Base-by-base conservation (phyloP, 2,113 vertebrate genomes). In the Microcebus griseorufus region DNA sequence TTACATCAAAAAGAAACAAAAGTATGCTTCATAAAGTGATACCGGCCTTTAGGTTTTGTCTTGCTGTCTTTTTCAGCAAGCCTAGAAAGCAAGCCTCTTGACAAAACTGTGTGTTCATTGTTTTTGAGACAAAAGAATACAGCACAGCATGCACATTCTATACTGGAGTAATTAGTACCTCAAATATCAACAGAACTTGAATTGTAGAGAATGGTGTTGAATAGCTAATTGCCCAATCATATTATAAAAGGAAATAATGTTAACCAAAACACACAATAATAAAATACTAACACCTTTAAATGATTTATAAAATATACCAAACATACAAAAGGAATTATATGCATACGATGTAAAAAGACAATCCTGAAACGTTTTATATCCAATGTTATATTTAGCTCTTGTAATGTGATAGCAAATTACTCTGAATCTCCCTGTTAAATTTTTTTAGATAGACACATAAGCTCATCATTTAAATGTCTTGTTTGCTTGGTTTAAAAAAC, bases 101-200 rank as follows among this genome's bases (percentile, higher is more conserved):
- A 98, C 90, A 97, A 97, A 98, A 97, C 64, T 94, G 75, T 86
- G 73, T 60, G 62, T 79, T 89, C 76, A 86, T 95, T 99, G 97
- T 98, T 92, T 94, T 64, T 65, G 65, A 97, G 95, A 98, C 89
- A 97, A 98, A 97, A 97, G 65, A 87, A n/a, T 90, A 97, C 2
- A 97, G 73, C 88, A 82, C 53, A 96, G 85, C 76, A 85, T 12
- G 45, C 69, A 79, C 93, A 97, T 87, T 98, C 81, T 96, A 92
- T 85, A 80, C 42, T 62, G n/a, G n/a, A 94, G 29, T 96, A 98
- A 98, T 98, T 97, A 97, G 97, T n/a, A 92, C 65, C 76, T 97
- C 90, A 98, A 94, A 97, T 95, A 98, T 94, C 97, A 98, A 98
- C 97, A 97, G 94, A 73, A 93, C 88, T 53, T 93, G 91, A 98